Evolutionary conservation across 2,113 vertebrate species (phyloP).

Genomic region (Ammodytes marinus): DNA sequence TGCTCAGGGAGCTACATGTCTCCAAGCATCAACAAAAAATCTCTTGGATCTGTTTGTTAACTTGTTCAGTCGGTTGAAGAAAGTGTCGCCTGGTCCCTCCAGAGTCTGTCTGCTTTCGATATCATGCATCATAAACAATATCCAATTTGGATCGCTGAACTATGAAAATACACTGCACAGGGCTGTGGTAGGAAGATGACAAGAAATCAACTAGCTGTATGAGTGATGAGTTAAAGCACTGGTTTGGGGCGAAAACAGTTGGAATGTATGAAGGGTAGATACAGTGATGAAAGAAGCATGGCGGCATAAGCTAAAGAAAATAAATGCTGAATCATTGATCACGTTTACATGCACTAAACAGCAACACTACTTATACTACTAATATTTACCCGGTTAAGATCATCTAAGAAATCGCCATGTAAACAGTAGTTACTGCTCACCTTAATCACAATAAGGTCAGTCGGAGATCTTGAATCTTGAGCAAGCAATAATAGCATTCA

Average conservation of each 20-base stretch:
- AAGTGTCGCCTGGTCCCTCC: slow-evolving; percentile 58
- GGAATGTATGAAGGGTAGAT: background rate
- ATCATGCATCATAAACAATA: slow-evolving; percentile 80
- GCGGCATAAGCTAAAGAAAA: slow-evolving; percentile 26
- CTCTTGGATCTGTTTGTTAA: slow-evolving; percentile 71
- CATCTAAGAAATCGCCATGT: too few relatives aligned
- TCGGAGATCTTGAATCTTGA: too few relatives aligned
- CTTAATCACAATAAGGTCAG: too few relatives aligned
- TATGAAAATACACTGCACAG: slow-evolving; percentile 65
- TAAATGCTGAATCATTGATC: background rate
- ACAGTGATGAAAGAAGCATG: background rate
- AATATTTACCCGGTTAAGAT: too few relatives aligned
- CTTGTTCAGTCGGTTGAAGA: slow-evolving; percentile 70
- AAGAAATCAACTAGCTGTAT: slow-evolving; percentile 62
- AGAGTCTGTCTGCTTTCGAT: slow-evolving; percentile 73
- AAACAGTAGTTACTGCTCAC: too few relatives aligned
- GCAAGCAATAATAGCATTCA: too few relatives aligned
- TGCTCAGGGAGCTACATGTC: slow-evolving; percentile 73
- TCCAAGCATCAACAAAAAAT: slow-evolving; percentile 71
- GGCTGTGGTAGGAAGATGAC: slow-evolving; percentile 42
- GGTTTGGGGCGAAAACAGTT: slow-evolving; percentile 30
- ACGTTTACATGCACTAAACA: too few relatives aligned
- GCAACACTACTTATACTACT: too few relatives aligned
- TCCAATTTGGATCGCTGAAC: slow-evolving; percentile 76
- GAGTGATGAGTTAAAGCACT: slow-evolving; percentile 53